Conservation (phyloP, 2,113 vertebrate species). For the Ctenodactylus gundi region DNA sequence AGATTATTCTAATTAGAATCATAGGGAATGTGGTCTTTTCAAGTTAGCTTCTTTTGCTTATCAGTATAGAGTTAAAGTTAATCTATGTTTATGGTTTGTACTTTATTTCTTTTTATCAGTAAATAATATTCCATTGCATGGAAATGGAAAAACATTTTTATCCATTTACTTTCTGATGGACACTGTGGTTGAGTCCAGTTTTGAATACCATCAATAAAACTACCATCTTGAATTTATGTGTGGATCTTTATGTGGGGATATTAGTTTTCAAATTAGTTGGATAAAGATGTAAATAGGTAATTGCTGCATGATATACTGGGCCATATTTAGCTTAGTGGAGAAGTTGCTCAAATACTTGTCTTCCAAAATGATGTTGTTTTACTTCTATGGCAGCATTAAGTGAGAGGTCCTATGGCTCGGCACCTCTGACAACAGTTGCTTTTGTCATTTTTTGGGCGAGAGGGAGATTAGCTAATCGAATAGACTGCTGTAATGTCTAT, state of each 20-base stretch:
- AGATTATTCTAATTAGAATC: neutral
- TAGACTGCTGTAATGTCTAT: neutral
- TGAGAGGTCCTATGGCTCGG: neutral
- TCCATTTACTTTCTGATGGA: neutral
- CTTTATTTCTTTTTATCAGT: neutral
- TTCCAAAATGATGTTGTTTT: neutral
- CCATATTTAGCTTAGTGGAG: neutral
- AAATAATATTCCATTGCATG: neutral
- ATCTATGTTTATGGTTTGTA: neutral
- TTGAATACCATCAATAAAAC: neutral
- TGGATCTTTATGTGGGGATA: neutral
- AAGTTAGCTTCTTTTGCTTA: neutral
- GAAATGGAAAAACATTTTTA: neutral
- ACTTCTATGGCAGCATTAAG: neutral
- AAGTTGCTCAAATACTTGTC: neutral
- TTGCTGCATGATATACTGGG: neutral
- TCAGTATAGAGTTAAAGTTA: neutral
- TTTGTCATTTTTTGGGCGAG: neutral
- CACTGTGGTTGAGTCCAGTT: neutral
- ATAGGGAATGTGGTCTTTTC: neutral
- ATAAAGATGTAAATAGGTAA: neutral
- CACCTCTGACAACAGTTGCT: neutral
- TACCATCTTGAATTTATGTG: neutral
- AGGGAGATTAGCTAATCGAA: neutral
- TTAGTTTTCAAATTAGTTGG: neutral